Evolutionary conservation across 1,140 invertebrate genomes (phyloP).

Genomic region (Cotesia vestalis): DNA sequence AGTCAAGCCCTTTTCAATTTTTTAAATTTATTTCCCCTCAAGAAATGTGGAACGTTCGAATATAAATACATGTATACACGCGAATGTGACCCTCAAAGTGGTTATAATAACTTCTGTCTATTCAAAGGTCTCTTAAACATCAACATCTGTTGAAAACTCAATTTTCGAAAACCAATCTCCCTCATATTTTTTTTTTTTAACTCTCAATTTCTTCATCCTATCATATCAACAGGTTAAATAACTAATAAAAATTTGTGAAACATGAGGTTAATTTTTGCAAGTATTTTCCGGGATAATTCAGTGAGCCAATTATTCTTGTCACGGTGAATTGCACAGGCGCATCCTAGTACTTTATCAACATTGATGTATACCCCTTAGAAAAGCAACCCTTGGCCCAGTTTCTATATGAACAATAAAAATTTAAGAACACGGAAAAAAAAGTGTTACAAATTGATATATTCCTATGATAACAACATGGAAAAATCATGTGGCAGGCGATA

Average conservation of each 20-base stretch:
- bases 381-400: conserved; percentile 20
- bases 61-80: too few relatives aligned
- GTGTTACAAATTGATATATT: not conserved
- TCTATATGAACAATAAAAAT: conserved; percentile 14
- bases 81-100: too few relatives aligned
- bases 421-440: not conserved
- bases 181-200: not conserved
- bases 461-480: too few relatives aligned
- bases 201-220: not conserved
- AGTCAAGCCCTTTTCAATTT: too few relatives aligned
- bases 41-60: too few relatives aligned
- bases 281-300: conserved; percentile 29
- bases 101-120: too few relatives aligned
- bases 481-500: too few relatives aligned
- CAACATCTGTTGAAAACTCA: too few relatives aligned
- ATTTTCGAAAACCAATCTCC: too few relatives aligned
- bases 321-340: conserved; percentile 33
- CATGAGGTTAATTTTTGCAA: conserved; percentile 13
- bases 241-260: not conserved
- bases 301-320: conserved; percentile 35
- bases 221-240: not conserved
- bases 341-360: conserved; percentile 35
- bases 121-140: too few relatives aligned
- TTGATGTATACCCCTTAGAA: conserved; percentile 29
- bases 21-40: too few relatives aligned